Evolutionary conservation across 2,797 vertebrate species (phyloP), one percentile per base, ranked within the genome.

Genomic region (Tapera naevia): DNA sequence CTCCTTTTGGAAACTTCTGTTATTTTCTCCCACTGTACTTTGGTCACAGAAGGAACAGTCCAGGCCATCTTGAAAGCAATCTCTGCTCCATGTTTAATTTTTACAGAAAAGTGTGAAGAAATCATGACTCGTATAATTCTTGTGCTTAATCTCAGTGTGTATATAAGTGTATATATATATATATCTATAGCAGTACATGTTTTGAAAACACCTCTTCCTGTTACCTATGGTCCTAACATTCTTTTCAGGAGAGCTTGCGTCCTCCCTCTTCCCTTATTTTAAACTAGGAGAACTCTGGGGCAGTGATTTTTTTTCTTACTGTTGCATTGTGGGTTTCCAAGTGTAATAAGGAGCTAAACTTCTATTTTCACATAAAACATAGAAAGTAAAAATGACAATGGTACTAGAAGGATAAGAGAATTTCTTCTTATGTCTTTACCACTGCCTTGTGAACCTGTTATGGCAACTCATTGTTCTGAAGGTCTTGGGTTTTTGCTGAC

Each of bases 161-260:
- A 2, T 23, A 15, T 18, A 16, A 10, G 9, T 28, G 46, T 27
- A 15, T 9, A 17, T 10, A 67, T 3, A 46, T 27, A 15, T 9
- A 17, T 10, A 67, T 3, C 13, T 23, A 4, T 33, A 51, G 17
- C 13, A 80, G 39, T 15, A 24, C 6, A 6, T 7, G 2, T 37
- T 15, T 37, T 45, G 23, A 65, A 79, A 65, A 8, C 8, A 35
- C 22, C 14, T 58, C 30, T n/a, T 66, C 4, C 18, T 75, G 7
- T 32, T 35, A 33, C 5, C 11, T 28, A 0, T 15, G 10, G 3
- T 33, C 14, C 32, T 17, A 25, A 5, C 0, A 7, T 5, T 9
- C 4, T 62, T 24, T 73, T 67, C 6, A 17, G 8, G 11, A 61
- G 24, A 64, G 15, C 17, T 71, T 41, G 5, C 43, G 13, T 39